These are phyloP conservation scores for Antrozous pallidus DNA, from an alignment of 2,797 vertebrate species.

Conservation along the genomic window DNA sequence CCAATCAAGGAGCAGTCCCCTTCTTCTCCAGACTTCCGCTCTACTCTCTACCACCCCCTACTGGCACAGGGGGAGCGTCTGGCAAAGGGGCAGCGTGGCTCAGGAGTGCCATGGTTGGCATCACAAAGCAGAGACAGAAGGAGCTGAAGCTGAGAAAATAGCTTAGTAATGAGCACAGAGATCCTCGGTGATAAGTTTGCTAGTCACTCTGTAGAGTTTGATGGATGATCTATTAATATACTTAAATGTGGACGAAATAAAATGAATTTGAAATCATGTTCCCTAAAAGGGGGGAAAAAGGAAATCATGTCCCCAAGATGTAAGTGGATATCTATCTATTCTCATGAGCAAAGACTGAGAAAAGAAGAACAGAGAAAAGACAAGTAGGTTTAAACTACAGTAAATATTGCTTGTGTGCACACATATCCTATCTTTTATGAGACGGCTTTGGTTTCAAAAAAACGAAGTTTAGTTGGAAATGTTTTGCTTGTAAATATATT, in stretches of 20 bases:
- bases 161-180: not conserved
- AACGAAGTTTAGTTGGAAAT: not conserved
- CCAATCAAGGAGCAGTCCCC: not conserved
- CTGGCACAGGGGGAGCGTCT: not conserved
- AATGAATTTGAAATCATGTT: not conserved
- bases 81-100: not conserved
- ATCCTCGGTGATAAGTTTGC: not conserved
- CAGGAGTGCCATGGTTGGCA: not conserved
- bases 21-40: not conserved
- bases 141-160: not conserved
- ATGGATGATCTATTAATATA: not conserved
- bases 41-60: not conserved
- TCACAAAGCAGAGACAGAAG: not conserved
- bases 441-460: not conserved
- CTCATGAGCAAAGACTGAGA: not conserved
- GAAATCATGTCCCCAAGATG: not conserved
- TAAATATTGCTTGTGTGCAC: not conserved
- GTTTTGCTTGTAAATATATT: not conserved
- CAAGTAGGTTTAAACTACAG: not conserved
- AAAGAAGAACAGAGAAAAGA: not conserved
- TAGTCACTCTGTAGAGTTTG: not conserved
- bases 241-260: not conserved
- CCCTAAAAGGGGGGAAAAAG: too few relatives aligned
- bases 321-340: not conserved
- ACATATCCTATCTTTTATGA: not conserved